These are phyloP conservation scores for Zeus faber DNA, from an alignment of 2,113 vertebrate genomes.

Conservation along the genomic window DNA sequence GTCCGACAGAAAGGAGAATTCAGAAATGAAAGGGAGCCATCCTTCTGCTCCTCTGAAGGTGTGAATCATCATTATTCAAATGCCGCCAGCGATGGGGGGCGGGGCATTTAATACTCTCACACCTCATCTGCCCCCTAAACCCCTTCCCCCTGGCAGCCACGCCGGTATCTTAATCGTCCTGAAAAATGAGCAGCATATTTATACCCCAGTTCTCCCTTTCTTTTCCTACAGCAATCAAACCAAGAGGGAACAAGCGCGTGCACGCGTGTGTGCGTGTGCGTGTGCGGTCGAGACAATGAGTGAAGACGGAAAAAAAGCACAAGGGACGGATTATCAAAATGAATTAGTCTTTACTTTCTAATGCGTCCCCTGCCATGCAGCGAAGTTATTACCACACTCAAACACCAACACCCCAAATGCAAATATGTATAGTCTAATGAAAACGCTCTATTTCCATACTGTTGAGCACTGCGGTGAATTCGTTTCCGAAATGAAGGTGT, in stretches of 20 bases:
- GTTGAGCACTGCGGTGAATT: not conserved
- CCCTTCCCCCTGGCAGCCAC: not conserved
- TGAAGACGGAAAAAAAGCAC: not conserved
- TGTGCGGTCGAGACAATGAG: not conserved
- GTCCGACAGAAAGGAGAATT: constrained; percentile 10
- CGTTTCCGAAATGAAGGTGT: not conserved
- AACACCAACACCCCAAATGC: too few species aligned
- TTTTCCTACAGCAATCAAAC: not conserved
- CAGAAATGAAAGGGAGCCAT: constrained; percentile 21
- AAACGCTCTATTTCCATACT: too few species aligned
- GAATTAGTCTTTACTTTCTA: not conserved
- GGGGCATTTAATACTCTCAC: constrained; percentile 26
- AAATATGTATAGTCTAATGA: too few species aligned
- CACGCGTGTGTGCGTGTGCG: constrained; percentile 1
- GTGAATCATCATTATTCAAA: constrained; percentile 37
- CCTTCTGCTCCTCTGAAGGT: constrained; percentile 20
- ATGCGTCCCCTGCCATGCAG: not conserved
- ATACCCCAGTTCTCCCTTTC: too few species aligned
- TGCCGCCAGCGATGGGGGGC: constrained; percentile 8
- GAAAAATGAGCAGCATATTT: not conserved
- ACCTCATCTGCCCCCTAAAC: not conserved
- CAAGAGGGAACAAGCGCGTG: too few species aligned
- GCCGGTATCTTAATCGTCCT: not conserved
- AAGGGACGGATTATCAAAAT: not conserved
- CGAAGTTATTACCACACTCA: not conserved